Percentiles rank a stretch among this genome's conserved stretches.
Conservation (phyloP, 2,888 invertebrate genomes). For the Rhingia rostrata region DNA sequence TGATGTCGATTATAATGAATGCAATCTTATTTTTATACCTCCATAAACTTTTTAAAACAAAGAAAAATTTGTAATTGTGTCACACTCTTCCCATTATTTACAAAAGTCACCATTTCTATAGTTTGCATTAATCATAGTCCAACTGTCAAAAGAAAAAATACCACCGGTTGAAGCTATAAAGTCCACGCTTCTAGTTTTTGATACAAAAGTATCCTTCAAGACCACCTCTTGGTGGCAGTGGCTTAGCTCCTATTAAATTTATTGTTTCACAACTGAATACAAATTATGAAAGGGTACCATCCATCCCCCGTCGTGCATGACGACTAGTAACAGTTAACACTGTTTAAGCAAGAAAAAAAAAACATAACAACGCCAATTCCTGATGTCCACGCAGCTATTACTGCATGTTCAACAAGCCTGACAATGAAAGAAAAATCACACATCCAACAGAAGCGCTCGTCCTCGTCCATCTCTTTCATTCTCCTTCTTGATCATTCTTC, state of each 20-base stretch:
- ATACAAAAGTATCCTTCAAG: neutral
- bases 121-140: no score
- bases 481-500: neutral
- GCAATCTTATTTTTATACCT: no score
- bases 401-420: conserved; percentile 68
- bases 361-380: conserved; percentile 42
- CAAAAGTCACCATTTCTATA: no score
- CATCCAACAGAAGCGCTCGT: conserved; percentile 72
- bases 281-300: conserved; percentile 51
- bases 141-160: no score
- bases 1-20: neutral
- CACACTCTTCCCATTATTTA: no score
- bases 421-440: conserved; percentile 69
- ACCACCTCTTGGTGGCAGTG: conserved; percentile 12
- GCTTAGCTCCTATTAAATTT: conserved; percentile 32
- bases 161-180: no score
- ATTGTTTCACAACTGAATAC: conserved; percentile 57
- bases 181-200: neutral
- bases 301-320: conserved; percentile 52
- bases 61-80: no score
- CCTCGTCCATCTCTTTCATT: conserved; percentile 5
- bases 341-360: conserved; percentile 26
- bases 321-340: conserved; percentile 44
- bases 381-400: conserved; percentile 66
- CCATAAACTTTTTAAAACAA: no score